These are phyloP conservation scores for Sebastes matsubarae DNA, from an alignment of 2,797 vertebrate genomes.

Conservation along the genomic window DNA sequence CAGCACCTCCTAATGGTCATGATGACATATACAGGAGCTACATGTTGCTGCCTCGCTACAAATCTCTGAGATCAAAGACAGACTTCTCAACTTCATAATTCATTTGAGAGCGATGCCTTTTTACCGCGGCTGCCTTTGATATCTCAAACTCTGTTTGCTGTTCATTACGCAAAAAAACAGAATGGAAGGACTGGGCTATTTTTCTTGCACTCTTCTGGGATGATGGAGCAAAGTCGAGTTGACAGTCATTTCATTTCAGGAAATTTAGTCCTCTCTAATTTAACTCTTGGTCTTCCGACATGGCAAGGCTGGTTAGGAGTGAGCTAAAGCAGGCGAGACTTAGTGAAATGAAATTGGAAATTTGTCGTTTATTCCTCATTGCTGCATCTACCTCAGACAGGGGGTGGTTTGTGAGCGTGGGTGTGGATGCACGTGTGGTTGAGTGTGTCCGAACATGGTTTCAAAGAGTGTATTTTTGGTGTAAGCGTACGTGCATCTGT, in stretches of 20 bases:
- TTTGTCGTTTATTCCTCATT: constrained; percentile 83
- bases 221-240: constrained; percentile 64
- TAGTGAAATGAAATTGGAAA: constrained; percentile 89
- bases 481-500: constrained; percentile 55
- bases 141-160: constrained; percentile 42
- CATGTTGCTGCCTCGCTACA: constrained; percentile 38
- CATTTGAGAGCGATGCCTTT: constrained; percentile 28
- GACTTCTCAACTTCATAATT: constrained; percentile 41
- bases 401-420: constrained; percentile 52
- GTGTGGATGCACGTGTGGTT: constrained; percentile 10
- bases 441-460: constrained; percentile 25
- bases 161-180: constrained; percentile 15
- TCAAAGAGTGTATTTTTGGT: constrained; percentile 31
- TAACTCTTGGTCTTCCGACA: constrained; percentile 88
- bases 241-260: constrained; percentile 78
- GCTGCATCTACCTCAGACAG: constrained; percentile 73
- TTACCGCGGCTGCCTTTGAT: constrained; percentile 23
- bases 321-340: constrained; percentile 89
- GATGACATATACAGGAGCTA: constrained; percentile 60
- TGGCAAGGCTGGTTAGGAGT: constrained; percentile 90
- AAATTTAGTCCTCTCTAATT: constrained; percentile 81
- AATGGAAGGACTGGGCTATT: constrained; percentile 16
- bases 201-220: constrained; percentile 43
- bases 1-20: constrained; percentile 60
- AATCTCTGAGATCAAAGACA: constrained; percentile 51